Evolutionary conservation across 2,888 invertebrate species (phyloP).

Genomic region (Drosophila infuscata): DNA sequence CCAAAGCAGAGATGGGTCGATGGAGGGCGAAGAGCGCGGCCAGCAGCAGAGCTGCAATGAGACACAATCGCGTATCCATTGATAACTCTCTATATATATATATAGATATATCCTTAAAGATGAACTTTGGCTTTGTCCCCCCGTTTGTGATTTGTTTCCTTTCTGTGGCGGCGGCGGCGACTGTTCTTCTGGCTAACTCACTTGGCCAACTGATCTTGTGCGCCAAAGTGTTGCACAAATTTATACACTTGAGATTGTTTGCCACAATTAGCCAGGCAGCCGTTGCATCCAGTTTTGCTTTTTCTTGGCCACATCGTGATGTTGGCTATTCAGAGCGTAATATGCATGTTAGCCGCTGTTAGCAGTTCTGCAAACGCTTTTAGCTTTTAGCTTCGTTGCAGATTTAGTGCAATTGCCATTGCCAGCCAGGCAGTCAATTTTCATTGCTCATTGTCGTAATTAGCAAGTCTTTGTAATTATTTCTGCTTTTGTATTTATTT

Average conservation of each 20-base stretch:
- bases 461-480: conserved; percentile 76
- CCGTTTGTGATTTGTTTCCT: not conserved
- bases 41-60: conserved; percentile 62
- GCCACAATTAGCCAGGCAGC: conserved; percentile 78
- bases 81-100: conserved; percentile 23
- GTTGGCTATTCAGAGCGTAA: conserved; percentile 81
- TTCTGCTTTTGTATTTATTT: conserved; percentile 22
- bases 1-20: conserved; percentile 40
- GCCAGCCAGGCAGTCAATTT: conserved; percentile 59
- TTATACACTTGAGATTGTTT: conserved; percentile 78
- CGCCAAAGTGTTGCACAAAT: conserved; percentile 70
- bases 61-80: conserved; percentile 75
- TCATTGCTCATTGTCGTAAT: conserved; percentile 73
- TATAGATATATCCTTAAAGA: conserved; percentile 35
- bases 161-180: conserved; percentile 4
- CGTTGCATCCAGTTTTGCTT: conserved; percentile 73
- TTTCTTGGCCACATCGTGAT: conserved; percentile 44
- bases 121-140: conserved; percentile 11
- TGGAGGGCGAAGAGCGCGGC: conserved; percentile 40
- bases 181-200: conserved; percentile 54
- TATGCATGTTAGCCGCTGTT: conserved; percentile 68
- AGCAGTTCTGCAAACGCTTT: conserved; percentile 33
- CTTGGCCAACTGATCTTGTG: conserved; percentile 82
- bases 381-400: conserved; percentile 78
- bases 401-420: conserved; percentile 81